phyloP scores from a whole-genome alignment of 2,888 invertebrate species.

The Lasioglossum leucozonium region DNA sequence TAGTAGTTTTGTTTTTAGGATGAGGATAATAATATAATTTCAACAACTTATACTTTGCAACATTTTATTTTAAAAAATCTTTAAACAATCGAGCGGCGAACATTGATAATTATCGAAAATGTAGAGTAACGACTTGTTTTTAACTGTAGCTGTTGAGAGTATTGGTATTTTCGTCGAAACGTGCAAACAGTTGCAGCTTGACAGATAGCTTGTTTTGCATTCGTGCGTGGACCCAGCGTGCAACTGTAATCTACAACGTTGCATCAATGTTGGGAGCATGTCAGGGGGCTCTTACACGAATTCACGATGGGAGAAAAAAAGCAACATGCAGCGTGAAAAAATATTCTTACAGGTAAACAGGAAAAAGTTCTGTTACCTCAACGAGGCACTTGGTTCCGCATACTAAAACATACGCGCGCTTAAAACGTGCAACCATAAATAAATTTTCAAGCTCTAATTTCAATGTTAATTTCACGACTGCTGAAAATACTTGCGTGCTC shows the following conservation, averaged over 20 bases:
- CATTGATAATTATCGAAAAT: not conserved
- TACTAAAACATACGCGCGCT: not conserved
- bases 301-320: not conserved
- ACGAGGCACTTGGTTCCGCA: not conserved
- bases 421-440: not conserved
- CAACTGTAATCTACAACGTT: not conserved
- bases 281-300: not conserved
- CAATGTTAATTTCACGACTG: not conserved
- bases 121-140: not conserved
- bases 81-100: too few species aligned
- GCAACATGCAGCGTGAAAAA: not conserved
- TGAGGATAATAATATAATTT: too few species aligned
- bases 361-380: not conserved
- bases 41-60: too few species aligned
- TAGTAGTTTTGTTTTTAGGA: too few species aligned
- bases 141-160: constrained; percentile 1
- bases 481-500: not conserved
- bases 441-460: not conserved
- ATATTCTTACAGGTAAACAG: not conserved
- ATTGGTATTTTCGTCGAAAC: not conserved
- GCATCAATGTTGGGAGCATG: not conserved
- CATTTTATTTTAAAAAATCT: too few species aligned
- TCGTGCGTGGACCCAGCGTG: not conserved
- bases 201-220: not conserved
- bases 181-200: not conserved